Percentiles rank a stretch among this genome's conserved stretches.
These are phyloP conservation scores for Eolophus roseicapilla DNA, from an alignment of 2,113 vertebrate genomes.

Conservation along the genomic window DNA sequence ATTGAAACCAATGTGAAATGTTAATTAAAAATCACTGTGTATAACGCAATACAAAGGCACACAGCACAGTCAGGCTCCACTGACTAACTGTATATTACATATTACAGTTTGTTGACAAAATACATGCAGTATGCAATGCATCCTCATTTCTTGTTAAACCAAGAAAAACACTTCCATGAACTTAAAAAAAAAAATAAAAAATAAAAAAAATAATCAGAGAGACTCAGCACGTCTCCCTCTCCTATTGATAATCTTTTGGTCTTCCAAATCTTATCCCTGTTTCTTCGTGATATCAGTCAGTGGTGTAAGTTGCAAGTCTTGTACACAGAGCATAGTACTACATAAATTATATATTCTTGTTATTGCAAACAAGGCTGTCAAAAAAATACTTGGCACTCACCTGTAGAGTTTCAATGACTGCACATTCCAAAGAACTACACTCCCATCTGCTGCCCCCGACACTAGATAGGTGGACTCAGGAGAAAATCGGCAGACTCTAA, in stretches of 20 bases:
- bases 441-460: slow-evolving; percentile 88
- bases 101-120: neutral
- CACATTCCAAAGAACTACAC: slow-evolving; percentile 85
- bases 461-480: slow-evolving; percentile 74
- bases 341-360: accelerated
- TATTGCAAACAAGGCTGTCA: neutral
- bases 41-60: neutral
- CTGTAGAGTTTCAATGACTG: slow-evolving; percentile 74
- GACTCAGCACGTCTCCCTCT: neutral
- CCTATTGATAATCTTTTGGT: neutral
- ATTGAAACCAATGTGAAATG: neutral
- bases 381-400: slow-evolving; percentile 31
- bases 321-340: accelerated
- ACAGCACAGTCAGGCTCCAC: neutral
- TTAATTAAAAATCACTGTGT: neutral
- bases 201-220: neutral
- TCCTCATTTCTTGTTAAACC: neutral
- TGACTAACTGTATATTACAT: neutral
- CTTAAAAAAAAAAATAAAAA: neutral
- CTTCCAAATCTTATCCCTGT: neutral
- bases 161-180: neutral
- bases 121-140: neutral
- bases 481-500: slow-evolving; percentile 87
- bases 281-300: accelerated
- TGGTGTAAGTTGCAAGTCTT: neutral